Base-by-base conservation (phyloP, 2,888 invertebrate species). In the Watsonalla binaria region DNA sequence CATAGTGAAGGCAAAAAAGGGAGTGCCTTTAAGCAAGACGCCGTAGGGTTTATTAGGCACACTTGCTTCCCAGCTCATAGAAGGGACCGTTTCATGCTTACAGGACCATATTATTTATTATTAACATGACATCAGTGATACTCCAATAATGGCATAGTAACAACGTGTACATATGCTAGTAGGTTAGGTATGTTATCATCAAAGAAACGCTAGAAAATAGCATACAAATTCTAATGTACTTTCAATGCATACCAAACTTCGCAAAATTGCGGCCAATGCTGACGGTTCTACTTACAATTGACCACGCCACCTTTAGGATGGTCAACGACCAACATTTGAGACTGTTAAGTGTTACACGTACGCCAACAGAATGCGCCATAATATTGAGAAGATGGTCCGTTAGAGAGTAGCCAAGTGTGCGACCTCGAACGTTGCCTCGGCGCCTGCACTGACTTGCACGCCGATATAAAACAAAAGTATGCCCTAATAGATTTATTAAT, bases 331-430 rank as follows among this genome's bases (percentile, higher is more conserved):
- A 77, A 78, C 73, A 76, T 74, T 80, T 63, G 66, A 65, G 65
- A 66, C 68, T 70, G 70, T 72, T 78, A 80, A 78, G 78, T 78
- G 75, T 79, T 78, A 77, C 78, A 77, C 74, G 74, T 69, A 78
- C 81, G 74, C 67, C 72, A 71, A 68, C 63, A 66, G 78, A 80
- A 82, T 84, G 80, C 74, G 66, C 72, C 70, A 66, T 69, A 77
- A 78, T 71, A 72, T 71, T 76, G 67, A 80, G 79, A 78, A 80
- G 80, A 82, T 73, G 76, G 71, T 66, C 86, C 86, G 84, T 84
- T 88, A 86, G 73, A 74, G 70, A 76, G 68, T 71, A 72, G 71
- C 72, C 66, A 68, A 70, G 67, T 70, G 66, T 72, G 68, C 77
- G 82, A 84, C 84, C 84, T 82, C 82, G 63, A 72, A 72, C 66